Base-by-base conservation (phyloP, 2,888 invertebrate species). In the Pristionchus entomophagus region DNA sequence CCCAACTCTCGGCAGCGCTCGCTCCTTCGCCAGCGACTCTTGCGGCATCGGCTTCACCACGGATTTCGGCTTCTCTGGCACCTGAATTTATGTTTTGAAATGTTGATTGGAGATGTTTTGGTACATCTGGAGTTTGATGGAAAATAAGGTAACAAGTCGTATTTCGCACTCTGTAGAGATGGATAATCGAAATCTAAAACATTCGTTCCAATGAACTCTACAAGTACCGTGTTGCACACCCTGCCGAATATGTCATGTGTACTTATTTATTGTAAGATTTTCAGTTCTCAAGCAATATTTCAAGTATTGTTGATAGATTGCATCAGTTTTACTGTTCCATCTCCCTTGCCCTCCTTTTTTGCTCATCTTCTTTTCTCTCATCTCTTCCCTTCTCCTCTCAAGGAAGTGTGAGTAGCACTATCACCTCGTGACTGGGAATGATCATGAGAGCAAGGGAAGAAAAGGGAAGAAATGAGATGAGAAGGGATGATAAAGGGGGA, bases 1-100 rank as follows among this genome's bases (percentile, higher is more conserved):
- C 19, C 78, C 80, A 32, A 86, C 73, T 35, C 86, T 32, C 59
- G 84, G 84, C 38, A 45, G 87, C 32, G 32, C n/a, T 51, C 59
- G 59, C 73, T 85, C 73, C 29, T 77, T 77, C 6, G 91, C 88
- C 35, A 90, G 65, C 12, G 90, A 88, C 29, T 90, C 88, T 80
- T 92, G 91, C 8, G 90, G 90, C 93, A 92, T 92, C 65, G 92
- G 92, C 62, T 90, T 90, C 45, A 92, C 92, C 29, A 92, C 92
- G 1, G 91, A 91, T 81, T 91, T 90, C 12, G 92, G 92, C 83
- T 92, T 92, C 85, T 87, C 89, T 26, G 86, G 86, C 14, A 65
- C 82, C 78, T 80, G 81, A 38, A 69, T 59, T 26, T n/a, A n/a
- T n/a, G n/a, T n/a, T n/a, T n/a, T n/a, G n/a, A n/a, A n/a, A n/a